Conservation (phyloP, 2,797 vertebrate genomes). For the Sciurus vulgaris region DNA sequence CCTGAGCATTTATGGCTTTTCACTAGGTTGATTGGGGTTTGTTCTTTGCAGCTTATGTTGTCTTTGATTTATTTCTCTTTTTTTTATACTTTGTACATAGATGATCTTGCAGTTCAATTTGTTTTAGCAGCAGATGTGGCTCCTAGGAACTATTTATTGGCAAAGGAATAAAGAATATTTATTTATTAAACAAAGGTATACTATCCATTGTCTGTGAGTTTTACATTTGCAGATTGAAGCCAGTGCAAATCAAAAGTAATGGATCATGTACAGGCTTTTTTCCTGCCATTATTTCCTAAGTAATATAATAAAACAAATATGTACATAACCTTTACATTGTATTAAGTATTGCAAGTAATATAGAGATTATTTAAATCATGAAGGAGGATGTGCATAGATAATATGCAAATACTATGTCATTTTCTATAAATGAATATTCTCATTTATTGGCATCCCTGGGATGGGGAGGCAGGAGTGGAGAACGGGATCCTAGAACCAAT, state of each 20-base stretch:
- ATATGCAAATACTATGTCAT: neutral
- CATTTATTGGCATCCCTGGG: neutral
- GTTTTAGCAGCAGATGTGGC: neutral
- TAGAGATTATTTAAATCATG: neutral
- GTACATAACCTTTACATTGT: neutral
- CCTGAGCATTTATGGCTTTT: neutral
- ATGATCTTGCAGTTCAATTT: neutral
- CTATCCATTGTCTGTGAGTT: too few relatives aligned
- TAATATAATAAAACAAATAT: neutral
- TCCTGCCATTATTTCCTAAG: neutral
- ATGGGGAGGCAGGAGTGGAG: too few relatives aligned
- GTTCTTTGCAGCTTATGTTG: neutral
- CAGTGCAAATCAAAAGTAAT: neutral
- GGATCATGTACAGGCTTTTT: neutral
- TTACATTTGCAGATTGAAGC: neutral
- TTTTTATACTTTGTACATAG: neutral
- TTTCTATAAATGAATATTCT: neutral
- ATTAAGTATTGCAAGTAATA: neutral
- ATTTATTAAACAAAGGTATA: neutral
- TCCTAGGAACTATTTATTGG: neutral
- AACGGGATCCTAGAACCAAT: neutral
- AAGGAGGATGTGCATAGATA: neutral
- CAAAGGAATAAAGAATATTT: neutral
- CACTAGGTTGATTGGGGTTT: neutral
- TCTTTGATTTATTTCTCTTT: neutral